Percentiles rank a stretch among this genome's conserved stretches.
These are phyloP conservation scores for Phalanger gymnotis DNA, from an alignment of 2,797 vertebrate genomes.

Conservation along the genomic window DNA sequence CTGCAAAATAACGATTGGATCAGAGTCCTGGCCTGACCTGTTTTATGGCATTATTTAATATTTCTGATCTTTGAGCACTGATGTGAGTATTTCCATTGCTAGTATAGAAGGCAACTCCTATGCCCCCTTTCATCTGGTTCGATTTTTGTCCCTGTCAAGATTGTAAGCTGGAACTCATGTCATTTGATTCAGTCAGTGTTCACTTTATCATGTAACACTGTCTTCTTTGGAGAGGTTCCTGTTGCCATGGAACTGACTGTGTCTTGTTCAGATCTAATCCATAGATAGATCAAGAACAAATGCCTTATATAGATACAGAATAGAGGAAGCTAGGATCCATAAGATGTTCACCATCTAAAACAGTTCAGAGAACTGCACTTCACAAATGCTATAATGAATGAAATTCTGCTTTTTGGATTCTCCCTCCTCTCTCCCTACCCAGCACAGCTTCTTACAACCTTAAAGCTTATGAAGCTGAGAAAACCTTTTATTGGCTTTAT, in stretches of 20 bases:
- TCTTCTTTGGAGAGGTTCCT: not conserved
- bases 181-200: not conserved
- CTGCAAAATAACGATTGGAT: constrained; percentile 54
- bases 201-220: not conserved
- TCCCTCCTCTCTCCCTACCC: not conserved
- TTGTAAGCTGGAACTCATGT: not conserved
- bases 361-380: not conserved
- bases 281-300: not conserved
- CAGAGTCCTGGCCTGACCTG: constrained; percentile 3
- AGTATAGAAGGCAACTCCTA: not conserved
- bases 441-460: not conserved
- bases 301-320: not conserved
- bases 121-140: not conserved
- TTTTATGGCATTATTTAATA: constrained; percentile 51
- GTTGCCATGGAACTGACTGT: not conserved
- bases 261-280: not conserved
- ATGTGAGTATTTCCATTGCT: not conserved
- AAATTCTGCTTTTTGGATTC: constrained; percentile 23
- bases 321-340: not conserved
- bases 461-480: constrained; percentile 8
- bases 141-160: not conserved
- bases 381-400: not conserved
- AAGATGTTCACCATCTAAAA: not conserved
- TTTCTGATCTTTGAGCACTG: constrained; percentile 29
- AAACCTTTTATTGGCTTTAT: constrained; percentile 36